Evolutionary conservation across 2,113 vertebrate species (phyloP).

Genomic region (Psilopogon haemacephalus): DNA sequence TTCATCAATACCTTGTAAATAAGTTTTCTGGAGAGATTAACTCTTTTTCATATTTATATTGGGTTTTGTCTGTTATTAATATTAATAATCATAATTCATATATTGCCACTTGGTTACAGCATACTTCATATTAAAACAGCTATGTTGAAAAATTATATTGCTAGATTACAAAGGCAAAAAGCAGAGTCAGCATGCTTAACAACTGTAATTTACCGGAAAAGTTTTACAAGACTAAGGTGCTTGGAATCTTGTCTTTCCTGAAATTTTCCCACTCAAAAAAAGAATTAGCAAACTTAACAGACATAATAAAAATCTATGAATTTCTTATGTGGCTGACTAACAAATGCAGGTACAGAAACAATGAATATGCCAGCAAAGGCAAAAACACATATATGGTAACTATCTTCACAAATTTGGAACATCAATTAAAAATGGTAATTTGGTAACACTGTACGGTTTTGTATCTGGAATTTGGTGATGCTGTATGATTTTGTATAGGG

Average conservation of each 20-base stretch:
- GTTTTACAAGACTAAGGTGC: neutral
- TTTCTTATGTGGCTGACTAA: neutral
- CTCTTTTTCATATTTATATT: too few relatives aligned
- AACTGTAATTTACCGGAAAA: neutral
- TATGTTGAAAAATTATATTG: neutral
- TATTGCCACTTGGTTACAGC: too few relatives aligned
- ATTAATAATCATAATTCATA: too few relatives aligned
- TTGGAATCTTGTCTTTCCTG: neutral
- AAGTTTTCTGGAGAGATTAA: too few relatives aligned
- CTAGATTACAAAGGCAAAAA: neutral
- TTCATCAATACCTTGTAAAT: too few relatives aligned
- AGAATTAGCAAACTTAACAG: neutral
- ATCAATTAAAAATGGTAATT: neutral
- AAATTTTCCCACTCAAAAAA: neutral
- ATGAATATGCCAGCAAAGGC: neutral
- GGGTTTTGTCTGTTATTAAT: too few relatives aligned
- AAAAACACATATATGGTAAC: neutral
- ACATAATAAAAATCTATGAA: neutral
- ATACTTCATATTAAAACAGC: neutral
- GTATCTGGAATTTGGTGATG: too few relatives aligned
- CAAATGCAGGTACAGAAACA: neutral
- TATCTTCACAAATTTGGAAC: neutral
- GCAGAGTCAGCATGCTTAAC: neutral
- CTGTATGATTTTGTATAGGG: too few relatives aligned
- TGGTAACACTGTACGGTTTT: neutral